Base-by-base conservation (phyloP, 1,140 invertebrate genomes). In the Nephila pilipes region DNA sequence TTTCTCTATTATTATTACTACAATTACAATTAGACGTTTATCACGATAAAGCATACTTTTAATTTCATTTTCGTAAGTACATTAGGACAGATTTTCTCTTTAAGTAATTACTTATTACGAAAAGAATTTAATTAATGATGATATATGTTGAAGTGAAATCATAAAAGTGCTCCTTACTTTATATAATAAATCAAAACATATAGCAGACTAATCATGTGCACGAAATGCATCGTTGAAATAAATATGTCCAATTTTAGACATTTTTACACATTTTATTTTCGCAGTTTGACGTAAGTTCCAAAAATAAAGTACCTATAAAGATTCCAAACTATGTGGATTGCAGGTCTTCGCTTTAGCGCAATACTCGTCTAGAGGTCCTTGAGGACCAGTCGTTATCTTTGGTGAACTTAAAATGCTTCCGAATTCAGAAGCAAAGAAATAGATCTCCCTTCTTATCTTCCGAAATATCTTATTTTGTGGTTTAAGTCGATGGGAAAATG, bases 381-480 rank as follows among this genome's bases (percentile, higher is more conserved):
- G 22, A 85, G 29, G 57, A 29, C 29, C 83, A 25, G 83, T 55
- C 46, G 20, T 85, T 85, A 85, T 85, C 83, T 85, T 20, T 85
- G 5, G 12, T 36, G 69, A 83, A 83, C 38, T n/a, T 46, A 14
- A 85, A 29, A 16, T 36, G 83, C 83, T 85, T 85, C 83, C 83
- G 83, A 55, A 58, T 75, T 32, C 57, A 58, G 25, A 85, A 85
- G 57, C 55, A 8, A 16, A 14, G 80, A 81, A 81, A 55, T 85
- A 57, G 83, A 85, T 60, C 54, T 85, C 12, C 83, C 80, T n/a
- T 38, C 54, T 29, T 55, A 55, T 85, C 83, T 60, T 29, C 25
- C 2, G 29, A 85, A 85, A 85, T 85, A 85, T 85, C 29, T 85
- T 55, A 81, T 25, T 46, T 20, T n/a, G 29, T 58, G 29, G 57